Conservation (phyloP, 1,140 invertebrate genomes). For the Polypedilum vanderplanki region DNA sequence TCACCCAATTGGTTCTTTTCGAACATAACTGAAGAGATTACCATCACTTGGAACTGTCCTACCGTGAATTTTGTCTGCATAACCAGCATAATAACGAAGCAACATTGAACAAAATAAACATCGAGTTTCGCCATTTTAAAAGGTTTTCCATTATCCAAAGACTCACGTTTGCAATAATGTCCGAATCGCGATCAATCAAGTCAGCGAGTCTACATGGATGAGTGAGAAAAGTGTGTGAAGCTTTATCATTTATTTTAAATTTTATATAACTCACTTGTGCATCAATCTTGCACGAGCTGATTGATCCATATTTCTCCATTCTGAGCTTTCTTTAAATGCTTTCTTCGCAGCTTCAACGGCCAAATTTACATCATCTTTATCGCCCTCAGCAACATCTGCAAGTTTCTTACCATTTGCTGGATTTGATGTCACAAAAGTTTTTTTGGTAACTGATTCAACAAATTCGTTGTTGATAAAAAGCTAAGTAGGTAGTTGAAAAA, state of each 20-base stretch:
- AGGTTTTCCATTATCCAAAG: constrained; percentile 69
- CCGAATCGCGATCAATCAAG: constrained; percentile 59
- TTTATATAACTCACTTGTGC: constrained; percentile 37
- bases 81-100: constrained; percentile 67
- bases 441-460: constrained; percentile 46
- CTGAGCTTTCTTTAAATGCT: constrained; percentile 51
- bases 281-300: constrained; percentile 51
- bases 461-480: constrained; percentile 59
- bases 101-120: constrained; percentile 50
- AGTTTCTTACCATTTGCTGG: constrained; percentile 54
- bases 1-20: constrained; percentile 58
- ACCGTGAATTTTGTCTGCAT: constrained; percentile 67
- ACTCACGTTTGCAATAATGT: constrained; percentile 59
- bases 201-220: constrained; percentile 55
- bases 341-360: constrained; percentile 51
- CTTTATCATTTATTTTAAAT: constrained; percentile 35
- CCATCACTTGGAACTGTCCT: constrained; percentile 56
- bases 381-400: constrained; percentile 50
- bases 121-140: constrained; percentile 52
- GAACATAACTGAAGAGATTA: constrained; percentile 47
- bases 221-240: constrained; percentile 26
- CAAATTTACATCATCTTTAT: constrained; percentile 46
- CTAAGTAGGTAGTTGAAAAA: background rate
- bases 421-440: constrained; percentile 46
- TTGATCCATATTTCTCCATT: constrained; percentile 59